Percentiles rank a stretch among this genome's conserved stretches.
Conservation (phyloP, 2,888 invertebrate genomes). For the Hydropsyche betteni region DNA sequence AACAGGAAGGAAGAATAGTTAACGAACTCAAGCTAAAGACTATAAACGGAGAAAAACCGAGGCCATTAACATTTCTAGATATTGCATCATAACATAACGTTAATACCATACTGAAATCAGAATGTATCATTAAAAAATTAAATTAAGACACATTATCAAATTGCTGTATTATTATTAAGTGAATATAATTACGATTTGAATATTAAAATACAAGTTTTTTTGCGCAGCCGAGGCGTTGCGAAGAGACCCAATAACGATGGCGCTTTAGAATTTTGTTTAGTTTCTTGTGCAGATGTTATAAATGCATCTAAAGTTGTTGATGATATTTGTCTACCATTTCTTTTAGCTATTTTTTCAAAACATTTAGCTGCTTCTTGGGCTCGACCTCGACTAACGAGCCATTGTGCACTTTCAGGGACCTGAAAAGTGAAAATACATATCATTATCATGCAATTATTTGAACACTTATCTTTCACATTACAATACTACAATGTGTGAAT, state of each 20-base stretch:
- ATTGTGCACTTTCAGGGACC: slow-evolving; percentile 68
- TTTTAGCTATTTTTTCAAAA: slow-evolving; percentile 63
- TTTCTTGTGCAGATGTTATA: slow-evolving; percentile 54
- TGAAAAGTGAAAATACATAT: slow-evolving; percentile 22
- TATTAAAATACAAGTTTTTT: slow-evolving; percentile 65
- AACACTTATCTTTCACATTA: neutral
- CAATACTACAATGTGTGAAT: too few species aligned
- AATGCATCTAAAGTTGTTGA: slow-evolving; percentile 60
- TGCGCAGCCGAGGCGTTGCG: slow-evolving; percentile 65
- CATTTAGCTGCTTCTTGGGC: slow-evolving; percentile 63
- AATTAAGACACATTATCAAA: neutral
- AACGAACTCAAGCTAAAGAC: slow-evolving; percentile 66
- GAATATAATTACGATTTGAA: slow-evolving; percentile 67
- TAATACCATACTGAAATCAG: slow-evolving; percentile 65
- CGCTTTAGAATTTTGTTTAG: slow-evolving; percentile 53
- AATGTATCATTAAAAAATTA: neutral
- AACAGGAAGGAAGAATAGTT: slow-evolving; percentile 68
- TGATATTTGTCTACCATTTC: slow-evolving; percentile 62
- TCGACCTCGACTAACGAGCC: slow-evolving; percentile 66
- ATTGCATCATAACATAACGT: slow-evolving; percentile 70
- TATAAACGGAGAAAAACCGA: slow-evolving; percentile 66
- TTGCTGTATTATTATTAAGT: neutral
- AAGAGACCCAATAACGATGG: slow-evolving; percentile 63
- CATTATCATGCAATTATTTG: neutral
- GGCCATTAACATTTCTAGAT: slow-evolving; percentile 67